phyloP scores from a whole-genome alignment of 2,797 vertebrate genomes.

The Arctocebus calabarensis region DNA sequence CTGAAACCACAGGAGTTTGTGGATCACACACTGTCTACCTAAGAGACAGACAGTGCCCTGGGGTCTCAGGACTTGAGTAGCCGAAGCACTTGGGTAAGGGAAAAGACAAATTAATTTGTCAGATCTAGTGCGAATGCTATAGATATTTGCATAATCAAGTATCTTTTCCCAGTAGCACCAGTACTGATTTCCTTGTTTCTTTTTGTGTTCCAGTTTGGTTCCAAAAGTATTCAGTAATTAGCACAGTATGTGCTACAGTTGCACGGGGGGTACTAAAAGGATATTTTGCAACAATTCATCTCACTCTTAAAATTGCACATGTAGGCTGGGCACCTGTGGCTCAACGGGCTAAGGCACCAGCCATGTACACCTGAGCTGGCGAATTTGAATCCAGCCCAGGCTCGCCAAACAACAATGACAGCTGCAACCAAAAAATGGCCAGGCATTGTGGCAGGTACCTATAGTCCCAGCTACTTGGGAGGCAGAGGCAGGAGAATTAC shows the following conservation, averaged over 20 bases:
- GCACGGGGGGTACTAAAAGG: neutral
- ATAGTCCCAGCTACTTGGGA: too few species aligned
- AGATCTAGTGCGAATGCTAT: neutral
- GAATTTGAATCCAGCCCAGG: too few species aligned
- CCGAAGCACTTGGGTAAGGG: constrained; percentile 32
- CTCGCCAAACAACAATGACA: too few species aligned
- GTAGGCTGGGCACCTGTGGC: too few species aligned
- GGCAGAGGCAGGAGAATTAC: too few species aligned
- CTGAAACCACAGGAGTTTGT: neutral
- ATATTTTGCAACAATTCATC: neutral
- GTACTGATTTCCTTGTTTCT: constrained; percentile 3
- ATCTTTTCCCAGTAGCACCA: neutral
- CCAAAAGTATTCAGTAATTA: neutral
- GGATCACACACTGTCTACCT: neutral
- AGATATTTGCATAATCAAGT: constrained; percentile 28
- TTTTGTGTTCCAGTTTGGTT: neutral
- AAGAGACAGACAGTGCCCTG: neutral
- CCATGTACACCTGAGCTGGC: too few species aligned
- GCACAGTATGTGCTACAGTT: neutral
- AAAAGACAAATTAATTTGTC: constrained; percentile 57
- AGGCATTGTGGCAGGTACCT: too few species aligned
- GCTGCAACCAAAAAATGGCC: too few species aligned
- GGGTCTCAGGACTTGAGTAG: neutral
- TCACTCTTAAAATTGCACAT: neutral
- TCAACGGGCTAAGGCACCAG: too few species aligned